These are phyloP conservation scores for Daktulosphaira vitifoliae DNA, from an alignment of 1,140 invertebrate species.

Conservation along the genomic window DNA sequence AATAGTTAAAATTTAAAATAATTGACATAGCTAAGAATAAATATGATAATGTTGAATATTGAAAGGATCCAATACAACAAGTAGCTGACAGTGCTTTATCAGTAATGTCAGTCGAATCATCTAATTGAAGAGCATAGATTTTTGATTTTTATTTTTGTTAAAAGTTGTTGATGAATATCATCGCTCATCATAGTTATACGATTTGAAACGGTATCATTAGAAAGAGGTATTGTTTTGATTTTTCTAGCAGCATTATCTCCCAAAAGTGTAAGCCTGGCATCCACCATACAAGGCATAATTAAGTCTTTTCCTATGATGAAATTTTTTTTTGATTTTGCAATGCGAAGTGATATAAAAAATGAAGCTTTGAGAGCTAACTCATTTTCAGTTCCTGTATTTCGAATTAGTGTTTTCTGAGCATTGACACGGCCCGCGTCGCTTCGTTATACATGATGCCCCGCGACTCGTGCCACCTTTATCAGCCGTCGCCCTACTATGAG, in stretches of 20 bases:
- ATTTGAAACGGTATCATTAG: constrained; percentile 11
- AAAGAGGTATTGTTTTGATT: constrained; percentile 2
- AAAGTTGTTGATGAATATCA: constrained; percentile 3
- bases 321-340: constrained; percentile 20
- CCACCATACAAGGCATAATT: constrained; percentile 8
- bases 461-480: too few species aligned
- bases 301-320: constrained; percentile 20
- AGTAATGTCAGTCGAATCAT: not conserved
- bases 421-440: too few species aligned
- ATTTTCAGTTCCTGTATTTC: too few species aligned
- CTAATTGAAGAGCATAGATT: constrained; percentile 4
- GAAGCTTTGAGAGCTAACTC: constrained; percentile 35
- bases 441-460: too few species aligned
- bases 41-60: too few species aligned
- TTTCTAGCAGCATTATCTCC: constrained; percentile 7
- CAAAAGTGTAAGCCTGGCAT: not conserved
- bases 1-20: too few species aligned
- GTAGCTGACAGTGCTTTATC: not conserved
- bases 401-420: too few species aligned
- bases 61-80: too few species aligned
- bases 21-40: too few species aligned
- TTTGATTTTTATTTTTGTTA: constrained; percentile 11
- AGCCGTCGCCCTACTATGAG: too few species aligned
- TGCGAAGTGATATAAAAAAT: constrained; percentile 31
- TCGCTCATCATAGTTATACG: not conserved